Evolutionary conservation across 2,113 vertebrate genomes (phyloP), one percentile per base, ranked within the genome.

Genomic region (Camelus bactrianus): DNA sequence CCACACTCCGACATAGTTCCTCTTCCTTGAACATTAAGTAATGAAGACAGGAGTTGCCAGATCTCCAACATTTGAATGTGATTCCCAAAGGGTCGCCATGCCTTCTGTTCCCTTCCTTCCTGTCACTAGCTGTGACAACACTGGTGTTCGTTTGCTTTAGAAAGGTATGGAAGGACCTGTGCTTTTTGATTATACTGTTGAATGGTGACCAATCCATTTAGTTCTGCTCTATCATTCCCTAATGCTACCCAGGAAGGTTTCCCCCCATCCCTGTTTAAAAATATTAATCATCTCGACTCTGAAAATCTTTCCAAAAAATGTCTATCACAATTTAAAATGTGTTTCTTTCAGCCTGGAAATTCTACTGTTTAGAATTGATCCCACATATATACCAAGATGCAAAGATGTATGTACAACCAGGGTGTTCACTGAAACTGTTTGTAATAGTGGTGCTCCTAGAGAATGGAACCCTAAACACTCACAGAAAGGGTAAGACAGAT

Each of bases 31-130:
- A 90, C 83, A 80, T 58, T 69, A 86, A 93, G 35, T 52, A 77
- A 62, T 58, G 62, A 93, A 91, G 89, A 96, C 19, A 91, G 35
- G 65, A 94, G 56, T 64, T 97, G 70, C 62, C 56, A 80, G 76
- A 81, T 93, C 24, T 35, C 83, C 76, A 91, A 30, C 62, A 56
- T 64, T 82, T 81, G 48, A 97, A 94, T 89, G 87, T 32, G 10
- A 17, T 69, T 95, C 82, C 58, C 82, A 79, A 54, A 89, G 60
- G 26, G 38, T 94, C 26, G 10, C 82, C n/a, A 42, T 35, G 32
- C 16, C 42, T 87, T 93, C 35, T 62, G 69, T 69, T 86, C 87
- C 52, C 30, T 93, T 89, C 89, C 62, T 86, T 96, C 83, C 64
- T 89, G 20, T 90, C 35, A 28, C 60, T 56, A 89, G 52, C 50